phyloP scores from a whole-genome alignment of 2,113 vertebrate genomes.

The Proteles cristata region DNA sequence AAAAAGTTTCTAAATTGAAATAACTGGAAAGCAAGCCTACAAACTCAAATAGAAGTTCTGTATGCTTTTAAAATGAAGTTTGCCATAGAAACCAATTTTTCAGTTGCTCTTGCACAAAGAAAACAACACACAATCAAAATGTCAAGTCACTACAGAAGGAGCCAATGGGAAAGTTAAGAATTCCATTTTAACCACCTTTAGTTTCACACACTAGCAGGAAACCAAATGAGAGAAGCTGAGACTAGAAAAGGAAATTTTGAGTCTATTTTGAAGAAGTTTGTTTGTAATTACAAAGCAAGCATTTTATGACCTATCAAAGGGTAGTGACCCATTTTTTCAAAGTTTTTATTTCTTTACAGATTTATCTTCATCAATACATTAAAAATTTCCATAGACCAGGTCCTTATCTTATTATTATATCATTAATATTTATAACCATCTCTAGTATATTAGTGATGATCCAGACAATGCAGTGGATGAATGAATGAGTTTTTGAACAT shows the following conservation, averaged over 20 bases:
- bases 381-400: background rate
- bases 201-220: background rate
- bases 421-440: background rate
- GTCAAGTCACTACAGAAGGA: background rate
- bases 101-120: constrained; percentile 2
- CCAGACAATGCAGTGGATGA: background rate
- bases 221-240: background rate
- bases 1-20: background rate
- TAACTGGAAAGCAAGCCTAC: background rate
- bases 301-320: background rate
- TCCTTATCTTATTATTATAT: background rate
- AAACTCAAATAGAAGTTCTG: background rate
- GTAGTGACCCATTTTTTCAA: background rate
- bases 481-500: background rate
- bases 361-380: background rate
- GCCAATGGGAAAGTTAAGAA: background rate
- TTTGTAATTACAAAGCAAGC: background rate
- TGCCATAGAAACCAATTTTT: background rate
- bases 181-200: background rate
- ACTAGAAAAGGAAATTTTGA: background rate
- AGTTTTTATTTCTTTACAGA: background rate
- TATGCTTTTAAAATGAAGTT: constrained; percentile 35
- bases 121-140: constrained; percentile 2
- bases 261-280: background rate
- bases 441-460: background rate